phyloP scores from a whole-genome alignment of 2,888 invertebrate species.

The Bimastos eiseni region DNA sequence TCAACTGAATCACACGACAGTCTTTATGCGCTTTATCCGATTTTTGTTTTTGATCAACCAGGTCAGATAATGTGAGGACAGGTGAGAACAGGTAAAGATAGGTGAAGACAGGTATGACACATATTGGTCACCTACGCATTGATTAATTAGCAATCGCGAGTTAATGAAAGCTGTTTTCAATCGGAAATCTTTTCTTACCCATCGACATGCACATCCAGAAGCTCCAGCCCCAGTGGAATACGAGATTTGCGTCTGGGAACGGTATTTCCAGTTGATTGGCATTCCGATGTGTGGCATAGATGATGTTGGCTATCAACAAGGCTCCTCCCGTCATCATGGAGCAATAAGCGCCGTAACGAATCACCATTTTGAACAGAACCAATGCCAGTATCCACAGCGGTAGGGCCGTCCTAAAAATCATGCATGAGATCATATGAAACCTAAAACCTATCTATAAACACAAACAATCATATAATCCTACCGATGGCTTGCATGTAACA shows the following conservation, averaged over 20 bases:
- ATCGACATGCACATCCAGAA: constrained; percentile 66
- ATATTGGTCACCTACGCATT: too few species aligned
- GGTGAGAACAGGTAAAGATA: not conserved
- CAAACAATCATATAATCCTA: not conserved
- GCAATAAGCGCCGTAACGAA: constrained; percentile 67
- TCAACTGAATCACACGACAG: too few species aligned
- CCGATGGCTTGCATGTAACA: not conserved
- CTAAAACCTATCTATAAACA: not conserved
- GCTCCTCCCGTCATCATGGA: constrained; percentile 65
- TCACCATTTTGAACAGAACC: constrained; percentile 66
- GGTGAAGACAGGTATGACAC: too few species aligned
- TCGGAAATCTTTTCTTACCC: constrained; percentile 57
- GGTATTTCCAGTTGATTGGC: constrained; percentile 65
- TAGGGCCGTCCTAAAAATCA: constrained; percentile 65
- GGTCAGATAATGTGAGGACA: not conserved
- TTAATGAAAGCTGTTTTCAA: not conserved
- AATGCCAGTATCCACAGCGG: constrained; percentile 67
- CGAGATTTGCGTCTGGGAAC: constrained; percentile 62
- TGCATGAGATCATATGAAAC: too few species aligned
- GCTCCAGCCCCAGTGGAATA: constrained; percentile 64
- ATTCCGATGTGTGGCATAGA: constrained; percentile 67
- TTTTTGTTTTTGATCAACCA: not conserved
- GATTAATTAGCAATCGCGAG: constrained; percentile 2
- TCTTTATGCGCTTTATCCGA: too few species aligned
- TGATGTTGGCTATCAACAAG: constrained; percentile 65